Conservation (phyloP, 2,797 vertebrate species). For the Parotocinclus haroldoi region DNA sequence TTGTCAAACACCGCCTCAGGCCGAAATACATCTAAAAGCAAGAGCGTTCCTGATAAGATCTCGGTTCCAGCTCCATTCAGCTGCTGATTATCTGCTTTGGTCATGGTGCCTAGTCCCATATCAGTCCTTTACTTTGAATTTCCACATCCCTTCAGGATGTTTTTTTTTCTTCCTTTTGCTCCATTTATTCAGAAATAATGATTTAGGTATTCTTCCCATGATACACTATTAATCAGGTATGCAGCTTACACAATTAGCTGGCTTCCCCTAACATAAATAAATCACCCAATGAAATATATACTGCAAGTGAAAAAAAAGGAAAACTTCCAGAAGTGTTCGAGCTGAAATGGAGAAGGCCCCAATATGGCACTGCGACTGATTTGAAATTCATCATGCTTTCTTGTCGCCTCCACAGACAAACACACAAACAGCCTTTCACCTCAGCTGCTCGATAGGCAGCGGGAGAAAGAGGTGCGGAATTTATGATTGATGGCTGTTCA, state of each 20-base stretch:
- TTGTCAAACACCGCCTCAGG: too few species aligned
- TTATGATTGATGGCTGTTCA: conserved; percentile 37
- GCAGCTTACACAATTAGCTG: conserved; percentile 45
- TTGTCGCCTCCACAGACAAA: conserved; percentile 38
- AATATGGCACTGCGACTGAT: conserved; percentile 37
- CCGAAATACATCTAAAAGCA: too few species aligned
- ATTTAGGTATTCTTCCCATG: conserved; percentile 42
- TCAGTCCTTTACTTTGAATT: conserved; percentile 29
- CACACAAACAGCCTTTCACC: conserved; percentile 30
- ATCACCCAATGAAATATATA: conserved; percentile 40
- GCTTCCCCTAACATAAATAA: conserved; percentile 30
- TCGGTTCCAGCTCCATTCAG: too few species aligned
- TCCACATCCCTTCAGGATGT: too few species aligned
- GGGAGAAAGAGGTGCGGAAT: conserved; percentile 20
- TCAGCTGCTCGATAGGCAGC: conserved; percentile 24
- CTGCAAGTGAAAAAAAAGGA: conserved; percentile 32
- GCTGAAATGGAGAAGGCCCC: conserved; percentile 4
- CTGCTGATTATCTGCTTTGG: conserved; percentile 13
- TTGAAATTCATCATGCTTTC: conserved; percentile 59
- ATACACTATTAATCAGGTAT: conserved; percentile 45
- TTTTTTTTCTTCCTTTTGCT: conserved; percentile 24
- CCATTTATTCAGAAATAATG: conserved; percentile 19
- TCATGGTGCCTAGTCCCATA: conserved; percentile 9
- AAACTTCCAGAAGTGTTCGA: conserved; percentile 30
- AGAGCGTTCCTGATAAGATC: too few species aligned